Base-by-base conservation (phyloP, 2,113 vertebrate genomes). In the Ibidorhyncha struthersii region DNA sequence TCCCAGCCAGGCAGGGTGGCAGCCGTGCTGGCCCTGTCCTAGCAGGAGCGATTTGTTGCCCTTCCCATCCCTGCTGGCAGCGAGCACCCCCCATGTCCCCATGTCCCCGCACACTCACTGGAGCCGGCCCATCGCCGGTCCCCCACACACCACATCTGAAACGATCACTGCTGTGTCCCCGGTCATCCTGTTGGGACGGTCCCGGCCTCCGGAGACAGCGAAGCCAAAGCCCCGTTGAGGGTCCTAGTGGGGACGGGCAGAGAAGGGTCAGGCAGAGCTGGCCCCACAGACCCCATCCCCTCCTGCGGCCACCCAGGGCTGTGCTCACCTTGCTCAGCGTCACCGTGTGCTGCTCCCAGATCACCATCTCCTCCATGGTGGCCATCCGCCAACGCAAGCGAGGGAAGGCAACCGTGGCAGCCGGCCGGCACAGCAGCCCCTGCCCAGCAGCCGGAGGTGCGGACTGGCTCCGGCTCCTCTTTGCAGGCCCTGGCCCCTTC, bases 271-370 rank as follows among this genome's bases (percentile, higher is more conserved):
- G 50, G 36, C 21, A 47, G 29, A 82, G 17, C 13, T 1, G 4
- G 63, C 8, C 45, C 20, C 36, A 41, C 43, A 63, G 62, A 9
- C 34, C 29, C 16, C 2, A 2, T 66, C 4, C 34, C 5, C 7
- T n/a, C 49, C 7, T 2, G 1, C 1, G 1, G 58, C 55, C 30
- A 14, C 21, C 26, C 26, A 1, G 2, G 38, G 69, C 8, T 2
- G 1, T 0, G 82, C 98, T 98, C 97, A 99, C 99, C 98, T 98
- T 99, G 97, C 62, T 98, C 32, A 99, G 96, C 0, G 98, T 99
- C 95, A 99, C 98, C 0, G 99, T 99, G 65, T 99, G 98, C 97
- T 99, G 99, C 95, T 99, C 99, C 99, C 99, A 99, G 98, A 99
- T 99, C 58, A 97, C 98, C 98, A 99, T 97, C 96, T 99, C 99